Conservation (phyloP, 2,113 vertebrate species). For the Leptosomus discolor region DNA sequence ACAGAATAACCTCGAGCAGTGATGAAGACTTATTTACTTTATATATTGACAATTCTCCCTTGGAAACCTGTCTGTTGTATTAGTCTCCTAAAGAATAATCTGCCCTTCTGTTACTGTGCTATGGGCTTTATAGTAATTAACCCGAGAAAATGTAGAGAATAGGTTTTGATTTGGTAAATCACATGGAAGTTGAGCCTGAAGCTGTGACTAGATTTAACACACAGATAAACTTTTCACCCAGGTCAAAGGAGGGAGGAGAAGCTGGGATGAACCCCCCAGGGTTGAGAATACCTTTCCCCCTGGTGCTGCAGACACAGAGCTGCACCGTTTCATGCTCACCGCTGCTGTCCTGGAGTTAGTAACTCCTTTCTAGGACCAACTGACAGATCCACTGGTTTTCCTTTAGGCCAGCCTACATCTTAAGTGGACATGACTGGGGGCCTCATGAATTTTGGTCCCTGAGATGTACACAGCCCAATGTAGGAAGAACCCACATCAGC, state of each 20-base stretch:
- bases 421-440: not conserved
- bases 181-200: not conserved
- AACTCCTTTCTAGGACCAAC: not conserved
- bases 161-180: not conserved
- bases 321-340: accelerated
- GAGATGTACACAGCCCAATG: not conserved
- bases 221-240: not conserved
- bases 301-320: not conserved
- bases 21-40: not conserved
- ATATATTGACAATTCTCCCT: not conserved
- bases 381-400: not conserved
- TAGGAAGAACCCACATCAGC: not conserved
- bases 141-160: not conserved
- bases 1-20: not conserved
- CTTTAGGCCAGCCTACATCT: not conserved
- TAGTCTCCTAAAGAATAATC: not conserved
- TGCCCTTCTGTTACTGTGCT: not conserved
- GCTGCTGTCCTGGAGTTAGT: not conserved
- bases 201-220: not conserved
- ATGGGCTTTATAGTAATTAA: not conserved
- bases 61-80: not conserved
- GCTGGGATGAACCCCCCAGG: not conserved
- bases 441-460: not conserved
- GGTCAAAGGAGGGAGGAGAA: not conserved
- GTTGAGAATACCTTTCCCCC: not conserved